Conservation (phyloP, 2,888 invertebrate species). For the Brachypalpus laphriformis region DNA sequence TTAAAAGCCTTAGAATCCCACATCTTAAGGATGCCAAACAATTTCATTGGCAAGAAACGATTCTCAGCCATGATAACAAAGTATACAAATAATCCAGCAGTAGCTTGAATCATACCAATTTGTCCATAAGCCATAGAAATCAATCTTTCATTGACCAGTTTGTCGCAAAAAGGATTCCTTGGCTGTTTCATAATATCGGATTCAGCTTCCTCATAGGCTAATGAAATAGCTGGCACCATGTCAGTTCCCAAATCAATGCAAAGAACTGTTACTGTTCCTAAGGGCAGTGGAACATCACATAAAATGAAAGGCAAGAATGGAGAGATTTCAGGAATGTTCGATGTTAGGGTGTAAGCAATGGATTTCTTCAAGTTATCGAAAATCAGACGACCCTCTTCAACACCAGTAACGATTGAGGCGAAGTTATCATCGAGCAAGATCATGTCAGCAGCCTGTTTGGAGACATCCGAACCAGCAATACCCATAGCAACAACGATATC, state of each 20-base stretch:
- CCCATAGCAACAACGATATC: constrained; percentile 98
- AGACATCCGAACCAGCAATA: constrained; percentile 96
- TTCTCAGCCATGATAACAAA: constrained; percentile 99
- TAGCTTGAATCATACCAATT: constrained; percentile 99
- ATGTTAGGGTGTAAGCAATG: constrained; percentile 97
- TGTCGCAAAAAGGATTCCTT: constrained; percentile 98
- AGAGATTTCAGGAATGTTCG: constrained; percentile 99
- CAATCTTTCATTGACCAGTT: constrained; percentile 99
- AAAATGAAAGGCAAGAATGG: constrained; percentile 99
- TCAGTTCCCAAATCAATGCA: constrained; percentile 99
- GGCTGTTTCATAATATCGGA: constrained; percentile 99
- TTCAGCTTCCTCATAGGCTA: constrained; percentile 99
- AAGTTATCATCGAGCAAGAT: no score
- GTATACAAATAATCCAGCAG: constrained; percentile 99
- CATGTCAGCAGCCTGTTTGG: constrained; percentile 98
- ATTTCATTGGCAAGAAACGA: constrained; percentile 94
- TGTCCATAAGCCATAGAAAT: constrained; percentile 99
- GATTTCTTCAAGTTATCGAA: constrained; percentile 99
- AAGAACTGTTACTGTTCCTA: constrained; percentile 98
- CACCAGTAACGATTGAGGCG: constrained; percentile 98
- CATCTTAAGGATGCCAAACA: constrained; percentile 97
- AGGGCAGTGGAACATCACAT: constrained; percentile 95
- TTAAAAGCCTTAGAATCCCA: constrained; percentile 99
- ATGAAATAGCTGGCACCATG: constrained; percentile 99
- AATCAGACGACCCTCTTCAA: constrained; percentile 96